Conservation (phyloP, 2,113 vertebrate species). For the Lampris incognitus region DNA sequence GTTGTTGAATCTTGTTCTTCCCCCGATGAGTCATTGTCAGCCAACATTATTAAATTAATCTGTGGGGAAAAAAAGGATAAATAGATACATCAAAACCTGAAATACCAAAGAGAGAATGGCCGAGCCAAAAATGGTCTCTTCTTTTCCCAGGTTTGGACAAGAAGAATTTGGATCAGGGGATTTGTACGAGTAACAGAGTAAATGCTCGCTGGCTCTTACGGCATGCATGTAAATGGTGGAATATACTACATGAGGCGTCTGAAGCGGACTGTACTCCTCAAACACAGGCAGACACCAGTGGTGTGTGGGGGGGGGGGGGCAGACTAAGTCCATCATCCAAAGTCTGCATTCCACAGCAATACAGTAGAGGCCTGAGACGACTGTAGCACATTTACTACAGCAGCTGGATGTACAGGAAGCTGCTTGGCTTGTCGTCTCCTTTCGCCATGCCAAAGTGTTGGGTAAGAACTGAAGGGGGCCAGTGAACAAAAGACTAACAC, state of each 20-base stretch:
- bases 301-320: constrained; percentile 53
- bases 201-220: not conserved
- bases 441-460: constrained; percentile 46
- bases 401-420: constrained; percentile 82
- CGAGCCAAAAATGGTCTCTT: not conserved
- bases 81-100: too few relatives aligned
- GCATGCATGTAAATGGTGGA: constrained; percentile 6
- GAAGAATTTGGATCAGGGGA: not conserved
- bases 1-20: too few relatives aligned
- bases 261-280: constrained; percentile 56
- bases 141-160: not conserved
- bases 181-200: not conserved
- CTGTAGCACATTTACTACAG: constrained; percentile 74
- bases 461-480: constrained; percentile 27
- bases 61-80: too few relatives aligned
- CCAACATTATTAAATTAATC: too few relatives aligned
- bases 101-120: not conserved
- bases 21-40: too few relatives aligned
- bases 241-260: constrained; percentile 8
- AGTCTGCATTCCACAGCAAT: constrained; percentile 68
- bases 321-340: constrained; percentile 69
- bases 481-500: constrained; percentile 31
- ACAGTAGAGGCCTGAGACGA: constrained; percentile 48
- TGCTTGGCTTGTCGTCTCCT: constrained; percentile 47
- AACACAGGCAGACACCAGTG: constrained; percentile 54